Evolutionary conservation across 2,113 vertebrate species (phyloP), one percentile per base, ranked within the genome.

Genomic region (Aptenodytes forsteri): DNA sequence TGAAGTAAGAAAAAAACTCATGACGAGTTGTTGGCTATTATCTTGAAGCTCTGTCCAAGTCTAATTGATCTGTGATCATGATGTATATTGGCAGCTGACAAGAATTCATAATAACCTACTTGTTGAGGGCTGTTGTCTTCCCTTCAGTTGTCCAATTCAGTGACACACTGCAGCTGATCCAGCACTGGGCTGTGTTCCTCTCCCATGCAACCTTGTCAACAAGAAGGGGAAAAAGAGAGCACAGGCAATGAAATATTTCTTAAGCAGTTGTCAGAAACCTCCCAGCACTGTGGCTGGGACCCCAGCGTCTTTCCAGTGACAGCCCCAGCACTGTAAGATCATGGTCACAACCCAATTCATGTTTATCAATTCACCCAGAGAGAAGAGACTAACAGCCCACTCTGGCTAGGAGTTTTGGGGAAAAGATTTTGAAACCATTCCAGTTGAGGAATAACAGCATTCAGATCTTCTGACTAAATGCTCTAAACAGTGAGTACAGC

Each of bases 401-500:
- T 11, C 23, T 27, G 13, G 32, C 16, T 65, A 40, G 11, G 10
- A 47, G 6, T 80, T 52, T 29, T 13, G 4, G 7, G 25, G 7
- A 56, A 59, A 67, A 29, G 1, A 49, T 65, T 77, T 73, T 72
- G 9, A 80, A 79, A n/a, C 5, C 6, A 34, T 62, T 62, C 38
- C 14, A 54, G 36, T 1, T 49, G 34, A 88, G 40, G 18, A 44
- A 34, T 25, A 72, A 27, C 1, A 18, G 9, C 15, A 75, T 50
- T 70, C 10, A 40, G 5, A 54, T 50, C 16, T 61, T 69, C 58
- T 84, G 11, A 65, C 21, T 42, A 70, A 26, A 50, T 29, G 6
- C 13, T 23, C 36, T 40, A 49, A 50, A 21, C 1, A 46, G 8
- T 38, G 23, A 61, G 8, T 3, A 0, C 2, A 1, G 2, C 5